Evolutionary conservation across 1,140 invertebrate species (phyloP), one percentile per base, ranked within the genome.

Genomic region (Planococcus citri): DNA sequence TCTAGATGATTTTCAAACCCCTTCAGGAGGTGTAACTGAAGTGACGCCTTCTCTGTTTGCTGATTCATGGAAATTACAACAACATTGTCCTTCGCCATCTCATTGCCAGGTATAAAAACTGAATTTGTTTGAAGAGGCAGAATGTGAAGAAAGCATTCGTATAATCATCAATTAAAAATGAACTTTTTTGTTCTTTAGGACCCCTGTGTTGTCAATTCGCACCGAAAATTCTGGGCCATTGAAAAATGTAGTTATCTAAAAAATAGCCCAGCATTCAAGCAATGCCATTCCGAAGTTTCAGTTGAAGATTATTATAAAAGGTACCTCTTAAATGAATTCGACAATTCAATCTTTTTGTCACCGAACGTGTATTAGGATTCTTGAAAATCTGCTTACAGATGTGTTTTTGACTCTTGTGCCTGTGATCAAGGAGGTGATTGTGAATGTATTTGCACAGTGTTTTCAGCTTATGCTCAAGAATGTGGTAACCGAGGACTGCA

Each of bases 341-440:
- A n/a, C n/a, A n/a, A n/a, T n/a, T n/a, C n/a, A n/a, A 68, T n/a
- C 6, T 24, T 17, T 68, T 25, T 12, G 24, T 27, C 6, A 8
- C 6, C 58, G 58, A 6, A 6, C 9, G n/a, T 21, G n/a, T 61
- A 61, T 38, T 68, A 33, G 3, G 20, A 68, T 37, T 12, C 22
- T 64, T 71, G 10, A 29, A 1, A 51, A n/a, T 70, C 21, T 71
- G 68, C 58, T 72, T 67, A n/a, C 68, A 81, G 87, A 57, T 94
- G 91, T 77, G 83, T 90, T 69, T 85, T 85, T 69, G 91, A 94
- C 78, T 83, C 89, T 0, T 95, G 92, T 78, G 90, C 86, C 25
- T 96, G 94, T 78, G 91, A 94, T 78, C 80, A 84, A 74, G 92
- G 92, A 21, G 92, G 87, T 0, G 92, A 95, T 77, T 96, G 93